phyloP scores from a whole-genome alignment of 1,140 invertebrate species.

The Zaprionus ghesquierei region DNA sequence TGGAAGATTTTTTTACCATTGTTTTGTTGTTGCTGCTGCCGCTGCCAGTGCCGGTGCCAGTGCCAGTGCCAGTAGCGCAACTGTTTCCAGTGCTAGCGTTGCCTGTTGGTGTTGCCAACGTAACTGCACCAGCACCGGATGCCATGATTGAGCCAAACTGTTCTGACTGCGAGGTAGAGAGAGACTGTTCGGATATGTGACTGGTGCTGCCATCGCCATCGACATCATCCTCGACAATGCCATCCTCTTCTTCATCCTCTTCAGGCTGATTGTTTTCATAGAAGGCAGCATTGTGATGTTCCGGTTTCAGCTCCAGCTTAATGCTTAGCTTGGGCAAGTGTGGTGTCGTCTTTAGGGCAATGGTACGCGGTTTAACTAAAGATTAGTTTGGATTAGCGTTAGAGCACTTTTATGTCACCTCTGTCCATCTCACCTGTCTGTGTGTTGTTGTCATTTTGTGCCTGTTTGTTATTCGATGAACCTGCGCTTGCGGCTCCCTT shows the following conservation, averaged over 20 bases:
- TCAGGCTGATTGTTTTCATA: constrained; percentile 70
- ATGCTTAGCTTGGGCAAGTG: constrained; percentile 78
- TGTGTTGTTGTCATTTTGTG: constrained; percentile 39
- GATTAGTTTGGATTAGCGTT: background rate
- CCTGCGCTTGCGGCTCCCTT: constrained; percentile 44
- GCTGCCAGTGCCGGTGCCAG: constrained; percentile 14
- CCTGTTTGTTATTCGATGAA: constrained; percentile 23
- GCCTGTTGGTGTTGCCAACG: constrained; percentile 1
- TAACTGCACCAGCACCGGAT: constrained; percentile 4
- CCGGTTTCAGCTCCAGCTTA: constrained; percentile 76
- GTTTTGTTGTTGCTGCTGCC: constrained; percentile 46
- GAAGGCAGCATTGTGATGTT: constrained; percentile 79
- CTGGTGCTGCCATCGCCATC: constrained; percentile 72
- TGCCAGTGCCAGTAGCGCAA: too few relatives aligned
- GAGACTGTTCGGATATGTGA: constrained; percentile 70
- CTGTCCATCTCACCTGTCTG: constrained; percentile 51
- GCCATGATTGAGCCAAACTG: constrained; percentile 28
- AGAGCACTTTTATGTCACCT: background rate
- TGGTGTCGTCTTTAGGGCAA: constrained; percentile 77
- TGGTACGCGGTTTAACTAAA: constrained; percentile 71
- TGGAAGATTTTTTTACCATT: constrained; percentile 78
- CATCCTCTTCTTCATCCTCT: constrained; percentile 61
- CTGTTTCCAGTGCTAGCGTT: constrained; percentile 23
- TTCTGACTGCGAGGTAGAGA: constrained; percentile 58
- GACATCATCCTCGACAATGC: constrained; percentile 34